Evolutionary conservation across 2,888 invertebrate species (phyloP).

Genomic region (Heliothis peltigera): DNA sequence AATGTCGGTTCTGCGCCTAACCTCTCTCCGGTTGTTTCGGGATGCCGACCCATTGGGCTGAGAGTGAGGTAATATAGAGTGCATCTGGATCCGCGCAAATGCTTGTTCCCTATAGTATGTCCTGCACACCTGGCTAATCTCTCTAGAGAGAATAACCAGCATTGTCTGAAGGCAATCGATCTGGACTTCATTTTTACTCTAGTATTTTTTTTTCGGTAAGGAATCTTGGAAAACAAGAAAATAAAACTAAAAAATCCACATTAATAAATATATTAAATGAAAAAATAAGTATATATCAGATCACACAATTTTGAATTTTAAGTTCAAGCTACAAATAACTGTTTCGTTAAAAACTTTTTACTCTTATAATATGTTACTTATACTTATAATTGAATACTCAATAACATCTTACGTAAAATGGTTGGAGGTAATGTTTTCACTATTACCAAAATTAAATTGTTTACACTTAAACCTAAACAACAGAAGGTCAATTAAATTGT

Average conservation of each 20-base stretch:
- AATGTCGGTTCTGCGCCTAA: too few relatives aligned
- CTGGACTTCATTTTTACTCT: too few relatives aligned
- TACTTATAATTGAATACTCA: too few relatives aligned
- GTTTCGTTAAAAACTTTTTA: background rate
- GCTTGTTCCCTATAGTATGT: too few relatives aligned
- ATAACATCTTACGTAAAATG: background rate
- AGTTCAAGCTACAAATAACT: background rate
- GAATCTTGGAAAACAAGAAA: background rate
- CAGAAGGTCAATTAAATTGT: background rate
- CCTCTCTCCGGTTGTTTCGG: too few relatives aligned
- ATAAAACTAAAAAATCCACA: conserved; percentile 11
- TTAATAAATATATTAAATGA: conserved; percentile 32
- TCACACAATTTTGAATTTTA: conserved; percentile 16
- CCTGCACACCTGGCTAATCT: too few relatives aligned
- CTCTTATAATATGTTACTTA: too few relatives aligned
- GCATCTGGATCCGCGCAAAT: too few relatives aligned
- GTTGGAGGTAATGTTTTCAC: background rate
- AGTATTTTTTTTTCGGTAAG: background rate
- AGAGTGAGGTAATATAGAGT: too few relatives aligned
- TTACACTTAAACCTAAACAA: background rate
- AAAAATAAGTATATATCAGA: background rate
- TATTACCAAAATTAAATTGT: background rate
- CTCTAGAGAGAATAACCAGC: too few relatives aligned
- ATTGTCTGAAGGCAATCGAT: too few relatives aligned
- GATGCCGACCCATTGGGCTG: too few relatives aligned